Percentiles rank a stretch among this genome's conserved stretches.
Conservation (phyloP, 2,888 invertebrate genomes). For the Elaeidobius kamerunicus region DNA sequence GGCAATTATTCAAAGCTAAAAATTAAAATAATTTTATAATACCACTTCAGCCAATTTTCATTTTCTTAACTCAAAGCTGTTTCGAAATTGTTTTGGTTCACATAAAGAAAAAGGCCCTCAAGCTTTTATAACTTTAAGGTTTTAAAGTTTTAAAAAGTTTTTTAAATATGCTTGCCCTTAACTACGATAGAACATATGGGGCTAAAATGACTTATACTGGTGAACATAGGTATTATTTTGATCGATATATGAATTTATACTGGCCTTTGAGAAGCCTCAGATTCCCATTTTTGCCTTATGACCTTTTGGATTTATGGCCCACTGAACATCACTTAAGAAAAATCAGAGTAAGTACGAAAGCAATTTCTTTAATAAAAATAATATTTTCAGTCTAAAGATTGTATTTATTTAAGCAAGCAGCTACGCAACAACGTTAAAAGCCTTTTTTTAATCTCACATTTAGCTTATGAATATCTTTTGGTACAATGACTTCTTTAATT, state of each 20-base stretch:
- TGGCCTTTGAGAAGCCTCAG: constrained; percentile 33
- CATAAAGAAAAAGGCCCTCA: constrained; percentile 13
- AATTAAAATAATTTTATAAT: constrained; percentile 23
- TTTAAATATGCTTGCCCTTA: constrained; percentile 33
- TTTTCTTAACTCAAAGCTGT: constrained; percentile 19
- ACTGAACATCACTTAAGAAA: constrained; percentile 38
- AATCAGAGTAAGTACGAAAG: constrained; percentile 39
- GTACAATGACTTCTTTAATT: constrained; percentile 6
- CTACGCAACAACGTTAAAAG: too few relatives aligned
- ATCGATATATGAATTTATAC: constrained; percentile 33
- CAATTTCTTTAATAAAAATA: too few relatives aligned
- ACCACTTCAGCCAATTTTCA: constrained; percentile 11
- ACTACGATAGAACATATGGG: constrained; percentile 35
- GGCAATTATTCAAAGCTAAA: constrained; percentile 20
- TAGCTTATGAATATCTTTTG: constrained; percentile 6
- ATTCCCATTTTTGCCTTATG: constrained; percentile 33
- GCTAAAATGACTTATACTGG: constrained; percentile 32
- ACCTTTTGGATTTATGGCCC: constrained; percentile 37
- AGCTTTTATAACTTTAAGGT: constrained; percentile 11
- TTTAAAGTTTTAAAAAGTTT: constrained; percentile 6
- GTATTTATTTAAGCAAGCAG: too few relatives aligned
- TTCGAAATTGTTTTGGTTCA: constrained; percentile 15
- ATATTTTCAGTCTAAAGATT: too few relatives aligned
- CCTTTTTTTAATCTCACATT: too few relatives aligned
- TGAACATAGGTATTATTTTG: constrained; percentile 33